Base-by-base conservation (phyloP, 2,113 vertebrate species). In the Tetrao urogallus region DNA sequence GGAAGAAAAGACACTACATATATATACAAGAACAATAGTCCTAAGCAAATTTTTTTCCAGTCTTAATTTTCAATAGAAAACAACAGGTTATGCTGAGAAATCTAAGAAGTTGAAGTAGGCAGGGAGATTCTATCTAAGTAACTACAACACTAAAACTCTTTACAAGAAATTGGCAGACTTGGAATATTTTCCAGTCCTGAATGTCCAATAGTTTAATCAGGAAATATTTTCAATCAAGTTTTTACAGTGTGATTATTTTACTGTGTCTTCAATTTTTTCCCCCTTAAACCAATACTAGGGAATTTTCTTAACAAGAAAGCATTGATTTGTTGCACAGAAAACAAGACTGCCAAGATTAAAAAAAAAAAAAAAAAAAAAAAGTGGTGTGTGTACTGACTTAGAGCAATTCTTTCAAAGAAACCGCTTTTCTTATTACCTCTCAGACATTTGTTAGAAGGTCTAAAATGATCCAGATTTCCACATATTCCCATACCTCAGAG, bases 401-500 rank as follows among this genome's bases (percentile, higher is more conserved):
- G 6, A 84, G 88, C 3, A 73, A 63, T 71, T 79, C 27, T 79
- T 70, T 75, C 6, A 73, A 86, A 88, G 34, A 3, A 64, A 76
- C 8, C 12, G 3, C 79, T 85, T 86, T 90, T 72, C 73, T 77
- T 16, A 71, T n/a, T 58, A 72, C 22, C 42, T 75, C 80, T 81
- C 45, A 74, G 57, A 85, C 11, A 58, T 66, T 79, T 79, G 18
- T 66, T 58, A 93, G 58, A 28, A 61, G n/a, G 5, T 84, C 63
- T 84, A 47, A 88, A 74, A 2, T 2, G 34, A 82, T 38, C 34
- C 52, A 81, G 13, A 70, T 34, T 88, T 42, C n/a, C 67, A 80
- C 42, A 58, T n/a, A 9, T 13, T 90, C 74, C 82, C 96, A 64
- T 97, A 99, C 99, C 98, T 99, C 98, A 60, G 92, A 94, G 72